These are phyloP conservation scores for Sinohyriopsis cumingii DNA, from an alignment of 2,888 invertebrate species.

Conservation along the genomic window DNA sequence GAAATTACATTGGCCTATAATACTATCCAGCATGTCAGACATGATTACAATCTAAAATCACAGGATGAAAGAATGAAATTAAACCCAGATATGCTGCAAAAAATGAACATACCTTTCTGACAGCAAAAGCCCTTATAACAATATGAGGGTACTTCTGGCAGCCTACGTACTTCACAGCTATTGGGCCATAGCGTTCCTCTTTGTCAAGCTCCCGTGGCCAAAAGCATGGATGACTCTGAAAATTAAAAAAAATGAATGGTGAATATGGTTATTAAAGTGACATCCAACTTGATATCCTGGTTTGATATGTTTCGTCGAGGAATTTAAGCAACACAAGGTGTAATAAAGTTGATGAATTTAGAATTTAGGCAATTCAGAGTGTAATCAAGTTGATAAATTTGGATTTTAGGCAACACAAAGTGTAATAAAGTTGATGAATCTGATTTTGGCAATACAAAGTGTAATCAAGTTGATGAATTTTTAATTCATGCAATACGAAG, in stretches of 20 bases:
- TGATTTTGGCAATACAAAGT: too few relatives aligned
- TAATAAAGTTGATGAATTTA: neutral
- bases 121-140: slow-evolving; percentile 59
- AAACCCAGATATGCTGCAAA: neutral
- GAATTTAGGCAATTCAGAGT: neutral
- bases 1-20: neutral
- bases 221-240: slow-evolving; percentile 65
- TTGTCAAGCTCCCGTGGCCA: slow-evolving; percentile 63
- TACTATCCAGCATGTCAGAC: neutral
- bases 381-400: neutral
- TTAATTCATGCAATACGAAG: too few relatives aligned
- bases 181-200: slow-evolving; percentile 64
- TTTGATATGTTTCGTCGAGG: too few relatives aligned
- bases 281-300: too few relatives aligned
- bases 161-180: slow-evolving; percentile 61
- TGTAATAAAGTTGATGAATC: too few relatives aligned
- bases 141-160: slow-evolving; percentile 58
- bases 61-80: neutral
- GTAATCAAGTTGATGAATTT: too few relatives aligned
- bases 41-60: neutral
- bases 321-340: neutral
- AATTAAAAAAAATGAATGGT: slow-evolving; percentile 6
- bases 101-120: slow-evolving; percentile 58
- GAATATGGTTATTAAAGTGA: too few relatives aligned
- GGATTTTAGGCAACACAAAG: neutral